Base-by-base conservation (phyloP, 2,888 invertebrate genomes). In the Rhagonycha lutea region DNA sequence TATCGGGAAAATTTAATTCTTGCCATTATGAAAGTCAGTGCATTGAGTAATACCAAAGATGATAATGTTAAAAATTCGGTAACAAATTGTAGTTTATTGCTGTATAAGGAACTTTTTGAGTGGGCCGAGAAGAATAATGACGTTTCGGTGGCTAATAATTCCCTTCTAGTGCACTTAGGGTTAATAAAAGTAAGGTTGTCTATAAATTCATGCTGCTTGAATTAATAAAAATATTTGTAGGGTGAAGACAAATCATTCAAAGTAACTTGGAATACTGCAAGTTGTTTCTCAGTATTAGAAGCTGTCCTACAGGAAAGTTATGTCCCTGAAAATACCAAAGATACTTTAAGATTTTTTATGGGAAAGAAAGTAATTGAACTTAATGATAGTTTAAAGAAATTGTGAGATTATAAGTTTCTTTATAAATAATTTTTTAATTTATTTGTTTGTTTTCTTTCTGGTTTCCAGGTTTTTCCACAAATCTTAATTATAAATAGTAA, bases 211-310 rank as follows among this genome's bases (percentile, higher is more conserved):
- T 24, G 2, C 1, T 24, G 1, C 4, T 47, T 2, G 8, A 65
- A 65, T 65, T 65, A 65, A 65, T 79, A 80, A 71, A 14, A 72
- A 72, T n/a, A 75, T 73, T 88, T 88, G 26, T 87, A 93, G 93
- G 89, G 92, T 10, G 95, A 95, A 86, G 92, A 93, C 84, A 94
- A 94, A 83, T 87, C 87, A 14, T 90, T 89, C 80, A 90, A 90
- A 81, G 89, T 92, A 8, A 89, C 91, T 0, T 93, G 92, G 91
- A 90, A 92, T 72, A 86, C 93, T 4, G 90, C 91, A 0, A 90
- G 91, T 2, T 93, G 93, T 79, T 90, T 92, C 80, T 83, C 88
- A 9, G 89, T 91, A 0, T 84, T 95, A 3, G 89, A 91, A 82
- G 88, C 88, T 79, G 85, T 90, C n/a, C 85, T 89, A 10, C 87